These are phyloP conservation scores for Leptonema lineaticorne DNA, from an alignment of 1,140 invertebrate genomes.

Conservation along the genomic window DNA sequence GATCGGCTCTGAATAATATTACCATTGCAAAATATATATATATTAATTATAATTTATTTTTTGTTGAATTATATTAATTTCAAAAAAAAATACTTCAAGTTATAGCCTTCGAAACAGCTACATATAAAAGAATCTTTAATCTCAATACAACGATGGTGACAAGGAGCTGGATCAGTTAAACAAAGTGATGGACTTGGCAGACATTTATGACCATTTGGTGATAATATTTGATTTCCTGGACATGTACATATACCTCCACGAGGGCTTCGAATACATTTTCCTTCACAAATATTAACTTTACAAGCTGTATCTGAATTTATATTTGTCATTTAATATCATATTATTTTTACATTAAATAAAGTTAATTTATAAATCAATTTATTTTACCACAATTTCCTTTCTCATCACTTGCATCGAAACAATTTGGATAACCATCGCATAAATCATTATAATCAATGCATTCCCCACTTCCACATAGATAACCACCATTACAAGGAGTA, in stretches of 20 bases:
- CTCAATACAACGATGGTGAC: conserved; percentile 54
- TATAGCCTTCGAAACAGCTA: conserved; percentile 74
- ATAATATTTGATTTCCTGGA: conserved; percentile 59
- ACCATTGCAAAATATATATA: neutral
- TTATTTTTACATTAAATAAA: neutral
- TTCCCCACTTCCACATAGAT: conserved; percentile 60
- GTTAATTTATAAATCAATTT: neutral
- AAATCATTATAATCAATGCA: conserved; percentile 63
- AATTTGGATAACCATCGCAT: conserved; percentile 70
- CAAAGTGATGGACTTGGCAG: conserved; percentile 15
- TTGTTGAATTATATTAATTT: neutral
- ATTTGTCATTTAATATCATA: neutral
- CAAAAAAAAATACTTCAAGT: conserved; percentile 53
- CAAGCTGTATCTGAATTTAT: conserved; percentile 64
- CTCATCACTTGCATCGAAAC: conserved; percentile 67
- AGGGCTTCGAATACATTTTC: conserved; percentile 66
- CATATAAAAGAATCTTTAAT: conserved; percentile 59
- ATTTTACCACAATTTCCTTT: conserved; percentile 58
- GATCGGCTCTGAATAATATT: conserved; percentile 60
- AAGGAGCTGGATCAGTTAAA: conserved; percentile 42
- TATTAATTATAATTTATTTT: too few species aligned
- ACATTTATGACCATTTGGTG: conserved; percentile 56
- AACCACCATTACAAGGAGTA: conserved; percentile 53
- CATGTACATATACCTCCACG: conserved; percentile 73
- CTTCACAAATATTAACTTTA: conserved; percentile 55